These are phyloP conservation scores for Elanoides forficatus DNA, from an alignment of 2,113 vertebrate genomes.

Conservation along the genomic window DNA sequence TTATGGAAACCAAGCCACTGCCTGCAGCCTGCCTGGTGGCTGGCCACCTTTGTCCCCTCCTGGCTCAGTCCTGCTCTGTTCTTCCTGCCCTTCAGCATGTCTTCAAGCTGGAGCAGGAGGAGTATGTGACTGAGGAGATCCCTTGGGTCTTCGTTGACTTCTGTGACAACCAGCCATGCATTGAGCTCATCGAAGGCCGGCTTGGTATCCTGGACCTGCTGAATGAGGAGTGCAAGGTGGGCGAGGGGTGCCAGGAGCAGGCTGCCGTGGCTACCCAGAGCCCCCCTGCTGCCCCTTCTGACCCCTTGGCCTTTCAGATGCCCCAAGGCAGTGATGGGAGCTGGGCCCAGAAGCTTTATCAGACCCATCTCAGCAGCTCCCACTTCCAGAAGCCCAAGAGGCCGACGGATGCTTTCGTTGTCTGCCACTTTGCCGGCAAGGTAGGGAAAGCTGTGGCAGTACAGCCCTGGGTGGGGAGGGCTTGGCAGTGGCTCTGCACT, in stretches of 20 bases:
- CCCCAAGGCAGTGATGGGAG: slow-evolving; percentile 79
- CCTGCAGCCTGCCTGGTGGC: neutral
- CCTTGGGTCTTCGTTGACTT: slow-evolving; percentile 79
- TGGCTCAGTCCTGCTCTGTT: neutral
- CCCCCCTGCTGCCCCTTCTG: accelerated
- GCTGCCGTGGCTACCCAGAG: neutral
- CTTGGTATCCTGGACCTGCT: slow-evolving; percentile 79
- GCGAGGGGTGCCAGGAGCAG: neutral
- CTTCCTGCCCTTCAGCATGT: neutral
- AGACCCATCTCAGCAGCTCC: slow-evolving; percentile 62
- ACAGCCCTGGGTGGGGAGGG: neutral
- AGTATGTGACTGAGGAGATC: slow-evolving; percentile 46
- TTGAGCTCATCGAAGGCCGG: slow-evolving; percentile 73
- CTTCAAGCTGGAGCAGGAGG: slow-evolving; percentile 75
- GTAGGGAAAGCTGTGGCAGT: slow-evolving; percentile 17
- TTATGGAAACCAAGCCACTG: neutral
- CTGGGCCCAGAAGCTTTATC: slow-evolving; percentile 80
- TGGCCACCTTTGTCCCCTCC: neutral
- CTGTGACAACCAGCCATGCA: slow-evolving; percentile 79
- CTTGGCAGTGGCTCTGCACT: neutral
- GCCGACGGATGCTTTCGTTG: slow-evolving; percentile 70
- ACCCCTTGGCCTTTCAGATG: slow-evolving; percentile 60
- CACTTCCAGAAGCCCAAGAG: slow-evolving; percentile 78
- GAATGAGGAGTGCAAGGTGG: slow-evolving; percentile 80
- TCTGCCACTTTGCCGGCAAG: slow-evolving; percentile 80